Conservation (phyloP, 2,113 vertebrate species). For the Cisticola juncidis region DNA sequence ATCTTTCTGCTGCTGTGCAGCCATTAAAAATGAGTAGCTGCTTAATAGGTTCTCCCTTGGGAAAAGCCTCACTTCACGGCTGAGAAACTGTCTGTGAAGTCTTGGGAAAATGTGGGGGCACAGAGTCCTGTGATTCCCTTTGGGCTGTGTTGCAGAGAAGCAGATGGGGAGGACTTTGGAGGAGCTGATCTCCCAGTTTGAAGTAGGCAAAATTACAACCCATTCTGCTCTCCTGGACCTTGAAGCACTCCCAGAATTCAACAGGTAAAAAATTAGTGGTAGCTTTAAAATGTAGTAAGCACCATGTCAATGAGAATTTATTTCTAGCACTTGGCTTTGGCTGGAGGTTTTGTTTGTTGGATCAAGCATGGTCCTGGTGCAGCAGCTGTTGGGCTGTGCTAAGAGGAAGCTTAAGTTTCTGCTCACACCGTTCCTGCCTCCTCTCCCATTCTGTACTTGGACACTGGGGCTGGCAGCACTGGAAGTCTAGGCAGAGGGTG, state of each 20-base stretch:
- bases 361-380: neutral
- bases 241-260: slow-evolving; percentile 89
- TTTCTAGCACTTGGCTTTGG: neutral
- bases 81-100: neutral
- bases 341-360: neutral
- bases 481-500: neutral
- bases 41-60: neutral
- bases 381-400: neutral
- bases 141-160: slow-evolving; percentile 76
- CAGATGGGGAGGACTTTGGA: slow-evolving; percentile 84
- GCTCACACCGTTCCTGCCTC: neutral
- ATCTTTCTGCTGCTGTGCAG: neutral
- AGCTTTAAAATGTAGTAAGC: neutral
- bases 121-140: neutral
- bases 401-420: neutral
- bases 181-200: slow-evolving; percentile 86
- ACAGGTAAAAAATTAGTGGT: slow-evolving; percentile 74
- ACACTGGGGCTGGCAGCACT: neutral
- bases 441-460: neutral
- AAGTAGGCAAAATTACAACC: slow-evolving; percentile 82
- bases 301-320: neutral
- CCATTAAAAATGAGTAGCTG: neutral
- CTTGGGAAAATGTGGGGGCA: neutral
- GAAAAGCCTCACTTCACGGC: neutral
- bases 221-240: slow-evolving; percentile 92